Evolutionary conservation across 2,888 invertebrate genomes (phyloP), one percentile per base, ranked within the genome.

Genomic region (Caradrina clavipalpis): DNA sequence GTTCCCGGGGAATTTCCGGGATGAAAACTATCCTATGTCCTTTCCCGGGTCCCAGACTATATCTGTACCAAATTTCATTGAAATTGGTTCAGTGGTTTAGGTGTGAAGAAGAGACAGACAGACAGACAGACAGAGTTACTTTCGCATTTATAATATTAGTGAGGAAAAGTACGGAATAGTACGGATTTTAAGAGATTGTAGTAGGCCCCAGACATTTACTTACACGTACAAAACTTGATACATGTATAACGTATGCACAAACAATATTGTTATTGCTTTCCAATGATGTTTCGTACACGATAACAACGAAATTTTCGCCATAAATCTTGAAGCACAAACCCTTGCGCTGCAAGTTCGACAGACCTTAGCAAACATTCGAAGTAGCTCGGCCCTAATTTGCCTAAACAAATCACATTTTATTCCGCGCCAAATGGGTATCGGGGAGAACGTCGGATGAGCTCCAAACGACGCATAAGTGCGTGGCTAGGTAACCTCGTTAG

Each of bases 321-420:
- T 73, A 78, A 57, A 78, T 73, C 57, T 73, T 53, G 7, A 11
- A 22, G 67, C 13, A 57, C 10, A 13, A 55, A 45, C 13, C 53
- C 58, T 47, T 4, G 11, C 56, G 11, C 65, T 59, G 74, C 64
- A 11, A 42, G 58, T 49, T 54, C 53, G 22, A 59, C 75, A 51
- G 21, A 64, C 67, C 39, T 75, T 57, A 17, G 31, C 74, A 74
- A 79, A 61, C 62, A 73, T 61, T 21, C 31, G 61, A 51, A 66
- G 56, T 50, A 22, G 39, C 49, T 71, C 15, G 35, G 35, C 26
- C 67, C 73, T 75, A 69, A 71, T 84, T 82, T 75, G 72, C 60
- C 65, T 73, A 70, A 84, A 70, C 65, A 81, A 74, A 79, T 82
- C 80, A 65, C 69, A 54, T 79, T 73, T 79, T 76, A 84, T 82